Evolutionary conservation across 2,113 vertebrate genomes (phyloP).

Genomic region (Notechis scutatus): DNA sequence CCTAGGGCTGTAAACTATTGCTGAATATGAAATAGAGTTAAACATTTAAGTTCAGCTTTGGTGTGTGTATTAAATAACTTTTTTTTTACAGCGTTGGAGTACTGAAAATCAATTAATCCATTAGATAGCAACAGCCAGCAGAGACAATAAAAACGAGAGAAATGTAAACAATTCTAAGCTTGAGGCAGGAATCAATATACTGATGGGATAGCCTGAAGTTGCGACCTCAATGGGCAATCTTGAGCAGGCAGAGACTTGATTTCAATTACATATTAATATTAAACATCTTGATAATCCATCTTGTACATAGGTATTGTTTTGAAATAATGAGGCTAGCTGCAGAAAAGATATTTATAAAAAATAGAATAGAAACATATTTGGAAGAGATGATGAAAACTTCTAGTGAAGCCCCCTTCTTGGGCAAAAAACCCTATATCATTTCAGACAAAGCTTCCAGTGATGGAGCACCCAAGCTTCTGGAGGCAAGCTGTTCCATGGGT

Average conservation of each 20-base stretch:
- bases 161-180: not conserved
- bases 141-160: not conserved
- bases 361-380: no score
- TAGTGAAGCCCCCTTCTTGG: no score
- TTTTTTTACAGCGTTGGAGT: not conserved
- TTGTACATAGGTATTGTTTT: not conserved
- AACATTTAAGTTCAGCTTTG: not conserved
- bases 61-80: not conserved
- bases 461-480: not conserved
- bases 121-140: not conserved
- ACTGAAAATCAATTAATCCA: not conserved
- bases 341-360: no score
- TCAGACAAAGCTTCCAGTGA: not conserved
- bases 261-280: not conserved
- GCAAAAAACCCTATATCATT: no score
- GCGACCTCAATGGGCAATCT: not conserved
- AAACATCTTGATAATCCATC: not conserved
- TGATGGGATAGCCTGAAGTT: not conserved
- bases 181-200: not conserved
- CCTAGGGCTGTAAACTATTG: not conserved
- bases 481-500: not conserved
- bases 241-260: not conserved
- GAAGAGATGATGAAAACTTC: no score
- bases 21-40: not conserved
- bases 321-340: not conserved